Conservation (phyloP, 2,113 vertebrate genomes). For the Edolisoma coerulescens region DNA sequence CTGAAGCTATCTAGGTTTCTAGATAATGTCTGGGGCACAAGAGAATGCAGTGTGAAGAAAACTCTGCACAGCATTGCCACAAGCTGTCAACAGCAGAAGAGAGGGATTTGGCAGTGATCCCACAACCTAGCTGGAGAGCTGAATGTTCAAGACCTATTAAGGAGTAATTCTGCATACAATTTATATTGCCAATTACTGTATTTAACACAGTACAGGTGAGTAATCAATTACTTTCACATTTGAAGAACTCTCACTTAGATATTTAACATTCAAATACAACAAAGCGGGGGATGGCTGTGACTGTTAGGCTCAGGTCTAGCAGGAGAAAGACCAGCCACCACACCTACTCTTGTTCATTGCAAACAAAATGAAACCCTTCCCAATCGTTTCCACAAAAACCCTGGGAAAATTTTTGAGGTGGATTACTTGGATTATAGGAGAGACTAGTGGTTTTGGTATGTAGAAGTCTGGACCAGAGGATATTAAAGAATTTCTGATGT, state of each 20-base stretch:
- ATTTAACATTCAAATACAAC: background rate
- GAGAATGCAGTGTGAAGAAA: background rate
- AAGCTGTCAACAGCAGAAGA: background rate
- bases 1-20: slow-evolving; percentile 4
- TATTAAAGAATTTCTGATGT: background rate
- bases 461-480: background rate
- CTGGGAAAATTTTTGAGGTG: background rate
- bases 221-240: background rate
- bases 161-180: background rate
- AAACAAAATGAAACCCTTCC: background rate
- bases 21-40: slow-evolving; percentile 7
- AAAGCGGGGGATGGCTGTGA: background rate
- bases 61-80: slow-evolving; percentile 13
- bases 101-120: background rate
- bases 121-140: background rate
- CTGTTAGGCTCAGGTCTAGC: background rate
- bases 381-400: background rate
- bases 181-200: background rate
- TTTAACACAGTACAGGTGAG: background rate
- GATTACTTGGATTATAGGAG: background rate
- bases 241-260: background rate
- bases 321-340: background rate
- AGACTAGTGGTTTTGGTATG: background rate
- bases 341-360: background rate
- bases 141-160: background rate